These are phyloP conservation scores for Tipula confusa DNA, from an alignment of 2,888 invertebrate species.

Conservation along the genomic window DNA sequence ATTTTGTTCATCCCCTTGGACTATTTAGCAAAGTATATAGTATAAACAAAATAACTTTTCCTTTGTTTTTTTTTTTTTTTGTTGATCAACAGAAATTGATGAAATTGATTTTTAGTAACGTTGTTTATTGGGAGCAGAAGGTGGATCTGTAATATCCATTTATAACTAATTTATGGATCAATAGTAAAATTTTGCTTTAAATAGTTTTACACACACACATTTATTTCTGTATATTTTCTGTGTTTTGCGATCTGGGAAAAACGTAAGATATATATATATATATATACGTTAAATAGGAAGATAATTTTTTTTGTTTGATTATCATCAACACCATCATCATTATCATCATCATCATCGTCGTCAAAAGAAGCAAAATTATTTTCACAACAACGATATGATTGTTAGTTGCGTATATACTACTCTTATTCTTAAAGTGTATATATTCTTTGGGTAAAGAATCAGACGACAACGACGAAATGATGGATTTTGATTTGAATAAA, in stretches of 20 bases:
- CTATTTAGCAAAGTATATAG: neutral
- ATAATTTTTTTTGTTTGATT: neutral
- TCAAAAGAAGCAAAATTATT: neutral
- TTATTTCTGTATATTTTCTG: neutral
- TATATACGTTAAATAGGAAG: neutral
- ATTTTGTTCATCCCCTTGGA: neutral
- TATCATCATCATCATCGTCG: neutral
- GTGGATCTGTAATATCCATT: neutral
- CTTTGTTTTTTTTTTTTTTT: neutral
- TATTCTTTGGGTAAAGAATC: neutral
- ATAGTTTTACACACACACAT: neutral
- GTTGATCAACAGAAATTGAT: neutral
- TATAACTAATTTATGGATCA: neutral
- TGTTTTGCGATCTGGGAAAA: too few relatives aligned
- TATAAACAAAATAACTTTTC: neutral
- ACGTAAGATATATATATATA: neutral
- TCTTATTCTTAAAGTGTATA: neutral
- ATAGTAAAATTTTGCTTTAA: neutral
- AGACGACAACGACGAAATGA: neutral
- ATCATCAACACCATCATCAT: neutral
- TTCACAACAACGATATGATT: neutral
- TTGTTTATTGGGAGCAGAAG: neutral
- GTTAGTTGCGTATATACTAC: neutral
- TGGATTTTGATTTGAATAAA: constrained; percentile 20
- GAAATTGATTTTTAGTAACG: neutral